These are phyloP conservation scores for Pteromalus puparum DNA, from an alignment of 1,140 invertebrate species.

Conservation along the genomic window DNA sequence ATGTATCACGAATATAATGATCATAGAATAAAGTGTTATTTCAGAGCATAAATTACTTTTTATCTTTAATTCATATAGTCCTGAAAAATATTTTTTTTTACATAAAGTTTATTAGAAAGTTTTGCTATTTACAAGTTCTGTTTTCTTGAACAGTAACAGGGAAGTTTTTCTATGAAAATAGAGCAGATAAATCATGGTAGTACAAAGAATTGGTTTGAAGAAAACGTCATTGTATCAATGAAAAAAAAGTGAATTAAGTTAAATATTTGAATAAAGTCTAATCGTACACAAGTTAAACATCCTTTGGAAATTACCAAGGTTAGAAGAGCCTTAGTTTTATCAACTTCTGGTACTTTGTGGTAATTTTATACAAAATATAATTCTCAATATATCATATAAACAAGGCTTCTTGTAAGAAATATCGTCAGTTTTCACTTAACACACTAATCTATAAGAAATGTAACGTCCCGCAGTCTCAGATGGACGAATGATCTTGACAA, in stretches of 20 bases:
- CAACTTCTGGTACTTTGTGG: not conserved
- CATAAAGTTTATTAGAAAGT: not conserved
- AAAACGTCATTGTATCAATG: too few species aligned
- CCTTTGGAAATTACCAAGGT: too few species aligned
- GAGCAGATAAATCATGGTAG: not conserved
- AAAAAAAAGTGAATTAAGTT: too few species aligned
- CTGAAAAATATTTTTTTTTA: not conserved
- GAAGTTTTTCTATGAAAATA: not conserved
- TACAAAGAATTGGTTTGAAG: too few species aligned
- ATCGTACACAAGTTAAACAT: too few species aligned
- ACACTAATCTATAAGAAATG: constrained; percentile 97
- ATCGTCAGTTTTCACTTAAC: constrained; percentile 76
- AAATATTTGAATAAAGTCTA: too few species aligned
- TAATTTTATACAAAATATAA: constrained; percentile 2
- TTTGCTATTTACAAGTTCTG: not conserved
- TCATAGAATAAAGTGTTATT: constrained; percentile 54
- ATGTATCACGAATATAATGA: constrained; percentile 48
- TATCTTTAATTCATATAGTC: constrained; percentile 29
- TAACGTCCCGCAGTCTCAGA: constrained; percentile 99
- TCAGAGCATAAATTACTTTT: constrained; percentile 33
- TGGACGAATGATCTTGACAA: constrained; percentile 97
- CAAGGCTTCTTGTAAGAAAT: constrained; percentile 3
- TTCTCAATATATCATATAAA: not conserved
- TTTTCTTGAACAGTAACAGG: not conserved
- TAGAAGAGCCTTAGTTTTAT: too few species aligned